These are phyloP conservation scores for Aculops lycopersici DNA, from an alignment of 1,140 invertebrate genomes.

Conservation along the genomic window DNA sequence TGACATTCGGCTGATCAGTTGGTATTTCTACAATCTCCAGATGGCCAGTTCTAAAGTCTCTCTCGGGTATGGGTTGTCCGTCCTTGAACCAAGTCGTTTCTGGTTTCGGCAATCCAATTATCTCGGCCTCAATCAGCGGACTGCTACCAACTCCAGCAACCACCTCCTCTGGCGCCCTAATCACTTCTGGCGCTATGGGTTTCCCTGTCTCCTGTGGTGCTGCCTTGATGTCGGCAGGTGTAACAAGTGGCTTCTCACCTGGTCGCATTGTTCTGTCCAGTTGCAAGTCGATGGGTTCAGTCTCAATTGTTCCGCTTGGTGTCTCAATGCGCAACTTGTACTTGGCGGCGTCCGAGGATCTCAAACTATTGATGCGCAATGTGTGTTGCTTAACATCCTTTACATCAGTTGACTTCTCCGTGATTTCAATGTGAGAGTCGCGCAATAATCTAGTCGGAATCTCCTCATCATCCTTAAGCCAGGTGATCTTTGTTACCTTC, in stretches of 20 bases:
- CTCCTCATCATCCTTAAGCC: constrained; percentile 18
- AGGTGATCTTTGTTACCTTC: constrained; percentile 51
- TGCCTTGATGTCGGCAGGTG: no score
- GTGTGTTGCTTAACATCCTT: no score
- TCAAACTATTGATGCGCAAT: no score
- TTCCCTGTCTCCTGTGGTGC: no score
- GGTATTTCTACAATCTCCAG: constrained; percentile 43
- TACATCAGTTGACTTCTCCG: not conserved
- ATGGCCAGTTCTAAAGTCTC: constrained; percentile 26
- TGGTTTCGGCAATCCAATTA: constrained; percentile 14
- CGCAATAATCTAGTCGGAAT: constrained; percentile 5
- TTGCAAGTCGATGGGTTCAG: no score
- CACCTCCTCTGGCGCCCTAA: constrained; percentile 2
- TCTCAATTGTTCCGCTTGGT: no score
- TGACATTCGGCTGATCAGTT: constrained; percentile 27
- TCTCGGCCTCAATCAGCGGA: constrained; percentile 14
- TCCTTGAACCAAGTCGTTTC: constrained; percentile 24
- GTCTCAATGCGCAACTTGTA: no score
- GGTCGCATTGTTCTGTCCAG: no score
- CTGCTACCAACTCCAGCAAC: constrained; percentile 14
- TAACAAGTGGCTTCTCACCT: no score
- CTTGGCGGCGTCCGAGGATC: no score
- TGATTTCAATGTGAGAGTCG: not conserved
- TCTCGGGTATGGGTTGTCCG: constrained; percentile 25
- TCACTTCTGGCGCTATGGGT: no score